Conservation (phyloP, 2,888 invertebrate species). For the Cremastobaeus sp. region DNA sequence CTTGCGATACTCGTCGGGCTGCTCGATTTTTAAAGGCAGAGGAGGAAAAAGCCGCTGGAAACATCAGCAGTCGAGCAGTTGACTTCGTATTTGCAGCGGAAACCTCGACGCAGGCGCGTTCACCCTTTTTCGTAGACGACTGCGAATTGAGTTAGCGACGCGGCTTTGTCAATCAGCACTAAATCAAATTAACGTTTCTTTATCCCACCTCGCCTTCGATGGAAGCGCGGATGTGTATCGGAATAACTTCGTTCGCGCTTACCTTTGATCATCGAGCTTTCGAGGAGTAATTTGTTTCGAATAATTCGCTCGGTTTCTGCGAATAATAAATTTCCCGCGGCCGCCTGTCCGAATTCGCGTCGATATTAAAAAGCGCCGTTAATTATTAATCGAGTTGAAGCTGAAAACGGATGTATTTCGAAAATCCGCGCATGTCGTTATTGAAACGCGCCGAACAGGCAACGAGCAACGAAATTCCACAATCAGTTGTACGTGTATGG, state of each 20-base stretch:
- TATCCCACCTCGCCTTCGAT: constrained; percentile 42
- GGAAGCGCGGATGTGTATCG: constrained; percentile 22
- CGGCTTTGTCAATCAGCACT: constrained; percentile 60
- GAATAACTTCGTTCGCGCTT: constrained; percentile 28
- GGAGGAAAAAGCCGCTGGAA: constrained; percentile 31
- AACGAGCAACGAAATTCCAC: constrained; percentile 38
- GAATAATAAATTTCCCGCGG: not conserved
- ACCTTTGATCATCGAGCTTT: constrained; percentile 38
- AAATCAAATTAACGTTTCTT: constrained; percentile 68
- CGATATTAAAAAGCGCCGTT: too few relatives aligned
- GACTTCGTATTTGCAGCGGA: constrained; percentile 42
- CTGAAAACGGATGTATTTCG: constrained; percentile 19
- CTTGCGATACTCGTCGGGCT: constrained; percentile 40
- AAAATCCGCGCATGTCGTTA: constrained; percentile 27
- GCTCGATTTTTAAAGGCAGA: constrained; percentile 55
- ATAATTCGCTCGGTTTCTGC: constrained; percentile 16
- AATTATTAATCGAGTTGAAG: too few relatives aligned
- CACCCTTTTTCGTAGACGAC: constrained; percentile 46
- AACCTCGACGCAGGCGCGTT: constrained; percentile 47
- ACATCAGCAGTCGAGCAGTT: constrained; percentile 21
- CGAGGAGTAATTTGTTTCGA: constrained; percentile 27
- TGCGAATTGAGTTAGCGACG: constrained; percentile 65
- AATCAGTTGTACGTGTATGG: constrained; percentile 45
- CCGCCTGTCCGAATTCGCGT: too few relatives aligned
- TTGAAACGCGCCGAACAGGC: constrained; percentile 27